Percentiles rank a stretch among this genome's conserved stretches.
phyloP scores from a whole-genome alignment of 92 coral and sea anemone species.

The Palythoa grandis region DNA sequence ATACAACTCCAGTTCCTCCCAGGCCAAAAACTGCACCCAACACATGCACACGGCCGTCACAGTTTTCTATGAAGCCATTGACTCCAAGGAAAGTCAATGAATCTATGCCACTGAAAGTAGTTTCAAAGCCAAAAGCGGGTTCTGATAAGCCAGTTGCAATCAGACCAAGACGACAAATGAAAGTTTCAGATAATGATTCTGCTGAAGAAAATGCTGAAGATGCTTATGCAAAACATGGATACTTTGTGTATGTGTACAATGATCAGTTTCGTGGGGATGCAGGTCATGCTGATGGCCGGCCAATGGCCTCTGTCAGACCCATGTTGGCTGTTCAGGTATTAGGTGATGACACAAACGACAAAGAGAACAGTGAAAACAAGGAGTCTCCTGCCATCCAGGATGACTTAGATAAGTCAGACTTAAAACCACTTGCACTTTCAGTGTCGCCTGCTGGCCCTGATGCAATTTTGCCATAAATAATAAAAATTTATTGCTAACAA shows the following conservation, averaged over 20 bases:
- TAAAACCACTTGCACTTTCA: conserved; percentile 72
- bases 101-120: conserved; percentile 66
- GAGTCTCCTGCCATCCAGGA: conserved; percentile 29
- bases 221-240: conserved; percentile 67
- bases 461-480: conserved; percentile 37
- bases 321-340: conserved; percentile 65
- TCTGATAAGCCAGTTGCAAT: conserved; percentile 84
- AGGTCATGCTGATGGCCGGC: conserved; percentile 72
- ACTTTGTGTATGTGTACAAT: conserved; percentile 79
- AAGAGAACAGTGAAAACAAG: conserved; percentile 50
- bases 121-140: conserved; percentile 81
- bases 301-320: conserved; percentile 97
- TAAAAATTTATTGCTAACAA: neutral
- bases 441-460: conserved; percentile 69
- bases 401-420: conserved; percentile 55
- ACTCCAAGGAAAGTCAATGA: conserved; percentile 61
- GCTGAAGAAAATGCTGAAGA: conserved; percentile 47
- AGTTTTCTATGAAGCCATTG: conserved; percentile 43
- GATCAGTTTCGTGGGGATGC: conserved; percentile 61
- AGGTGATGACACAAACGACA: conserved; percentile 47
- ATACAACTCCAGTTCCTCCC: conserved; percentile 56
- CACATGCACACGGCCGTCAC: conserved; percentile 66
- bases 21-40: conserved; percentile 70
- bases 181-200: conserved; percentile 45
- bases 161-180: conserved; percentile 63